Conservation (phyloP, 2,797 vertebrate species). For the Pempheris klunzingeri region DNA sequence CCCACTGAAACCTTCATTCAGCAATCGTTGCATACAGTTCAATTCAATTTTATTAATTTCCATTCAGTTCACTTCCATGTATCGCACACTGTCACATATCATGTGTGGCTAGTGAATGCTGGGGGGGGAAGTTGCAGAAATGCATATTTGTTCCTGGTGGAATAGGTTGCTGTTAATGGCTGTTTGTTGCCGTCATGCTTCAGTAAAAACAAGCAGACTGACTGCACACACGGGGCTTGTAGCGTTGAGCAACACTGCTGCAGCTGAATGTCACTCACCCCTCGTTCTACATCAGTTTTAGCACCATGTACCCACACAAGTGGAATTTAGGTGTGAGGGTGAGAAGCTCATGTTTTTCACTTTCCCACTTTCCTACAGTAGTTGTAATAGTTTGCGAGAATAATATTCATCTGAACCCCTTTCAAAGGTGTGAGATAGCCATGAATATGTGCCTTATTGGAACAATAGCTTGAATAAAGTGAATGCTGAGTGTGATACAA, state of each 20-base stretch:
- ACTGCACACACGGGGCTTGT: conserved; percentile 35
- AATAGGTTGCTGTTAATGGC: conserved; percentile 42
- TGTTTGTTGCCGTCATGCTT: conserved; percentile 57
- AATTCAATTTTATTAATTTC: background rate
- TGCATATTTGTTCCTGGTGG: conserved; percentile 23
- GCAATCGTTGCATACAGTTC: background rate
- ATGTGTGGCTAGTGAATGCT: conserved; percentile 14
- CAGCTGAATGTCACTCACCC: conserved; percentile 33
- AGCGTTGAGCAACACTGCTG: conserved; percentile 14
- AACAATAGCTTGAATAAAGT: conserved; percentile 5
- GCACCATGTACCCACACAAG: conserved; percentile 2
- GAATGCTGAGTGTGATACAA: conserved; percentile 7
- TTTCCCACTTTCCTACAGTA: conserved; percentile 16
- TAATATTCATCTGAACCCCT: conserved; percentile 41
- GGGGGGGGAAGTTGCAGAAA: conserved; percentile 3
- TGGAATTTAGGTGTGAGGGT: background rate
- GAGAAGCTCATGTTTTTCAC: background rate
- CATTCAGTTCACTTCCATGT: background rate
- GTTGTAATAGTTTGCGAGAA: background rate
- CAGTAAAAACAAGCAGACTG: conserved; percentile 32
- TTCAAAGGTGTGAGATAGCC: conserved; percentile 25
- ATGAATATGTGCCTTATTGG: background rate
- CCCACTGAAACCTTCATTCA: background rate
- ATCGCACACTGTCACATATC: background rate
- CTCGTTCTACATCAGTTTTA: conserved; percentile 13